These are phyloP conservation scores for Gymnocheta viridis DNA, from an alignment of 2,888 invertebrate genomes.

Conservation along the genomic window DNA sequence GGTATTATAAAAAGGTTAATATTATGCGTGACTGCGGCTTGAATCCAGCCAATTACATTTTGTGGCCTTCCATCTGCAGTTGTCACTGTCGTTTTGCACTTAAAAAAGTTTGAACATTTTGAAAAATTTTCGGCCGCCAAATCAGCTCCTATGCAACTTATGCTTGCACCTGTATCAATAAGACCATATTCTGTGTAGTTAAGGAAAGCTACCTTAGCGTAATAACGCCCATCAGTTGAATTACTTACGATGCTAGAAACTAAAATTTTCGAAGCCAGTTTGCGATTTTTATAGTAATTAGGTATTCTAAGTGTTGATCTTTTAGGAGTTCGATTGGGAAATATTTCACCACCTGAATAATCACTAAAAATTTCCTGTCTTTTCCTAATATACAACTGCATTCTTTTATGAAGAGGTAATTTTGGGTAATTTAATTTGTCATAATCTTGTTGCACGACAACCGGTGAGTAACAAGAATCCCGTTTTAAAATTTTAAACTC, in stretches of 20 bases:
- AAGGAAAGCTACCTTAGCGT: constrained; percentile 39
- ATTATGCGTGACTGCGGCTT: neutral
- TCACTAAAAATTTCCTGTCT: neutral
- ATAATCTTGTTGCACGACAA: no score
- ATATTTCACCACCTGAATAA: neutral
- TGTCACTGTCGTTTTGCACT: constrained; percentile 20
- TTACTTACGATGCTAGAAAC: neutral
- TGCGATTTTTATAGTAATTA: neutral
- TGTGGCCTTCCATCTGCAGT: constrained; percentile 25
- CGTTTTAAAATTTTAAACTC: no score
- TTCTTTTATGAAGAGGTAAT: no score
- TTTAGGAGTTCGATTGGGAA: neutral
- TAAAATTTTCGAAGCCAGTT: neutral
- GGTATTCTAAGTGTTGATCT: neutral
- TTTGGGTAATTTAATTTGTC: no score
- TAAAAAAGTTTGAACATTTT: neutral
- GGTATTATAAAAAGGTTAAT: constrained; percentile 44
- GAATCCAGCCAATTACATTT: constrained; percentile 15
- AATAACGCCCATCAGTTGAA: constrained; percentile 34
- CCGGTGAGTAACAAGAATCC: no score
- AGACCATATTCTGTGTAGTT: constrained; percentile 26
- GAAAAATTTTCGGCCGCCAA: constrained; percentile 22
- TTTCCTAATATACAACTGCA: no score
- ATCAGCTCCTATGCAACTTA: constrained; percentile 39
- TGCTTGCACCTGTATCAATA: constrained; percentile 44